These are phyloP conservation scores for Xerus inauris DNA, from an alignment of 2,113 vertebrate species.

Conservation along the genomic window DNA sequence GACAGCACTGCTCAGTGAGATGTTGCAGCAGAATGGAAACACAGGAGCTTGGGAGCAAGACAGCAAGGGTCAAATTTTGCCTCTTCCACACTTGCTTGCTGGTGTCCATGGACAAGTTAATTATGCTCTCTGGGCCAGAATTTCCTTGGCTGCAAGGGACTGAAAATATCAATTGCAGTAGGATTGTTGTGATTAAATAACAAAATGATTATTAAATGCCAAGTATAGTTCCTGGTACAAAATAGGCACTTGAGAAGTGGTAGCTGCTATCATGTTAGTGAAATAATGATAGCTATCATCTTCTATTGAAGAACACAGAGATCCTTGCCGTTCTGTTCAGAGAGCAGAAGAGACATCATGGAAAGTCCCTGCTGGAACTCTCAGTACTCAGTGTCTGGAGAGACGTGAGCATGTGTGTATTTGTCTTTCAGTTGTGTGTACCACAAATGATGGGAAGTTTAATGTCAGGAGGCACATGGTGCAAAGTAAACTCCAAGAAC, in stretches of 20 bases:
- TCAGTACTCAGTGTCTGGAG: neutral
- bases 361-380: neutral
- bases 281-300: neutral
- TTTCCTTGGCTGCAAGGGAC: neutral
- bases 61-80: neutral
- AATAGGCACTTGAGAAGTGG: neutral
- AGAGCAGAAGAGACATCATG: neutral
- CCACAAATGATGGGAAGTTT: neutral
- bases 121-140: neutral
- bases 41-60: neutral
- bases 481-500: neutral
- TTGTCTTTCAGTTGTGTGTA: neutral
- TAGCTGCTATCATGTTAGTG: neutral
- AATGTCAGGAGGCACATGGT: neutral
- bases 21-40: neutral
- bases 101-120: neutral
- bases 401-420: neutral
- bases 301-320: neutral
- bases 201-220: neutral
- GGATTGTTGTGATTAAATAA: neutral
- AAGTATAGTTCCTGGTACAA: neutral
- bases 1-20: neutral
- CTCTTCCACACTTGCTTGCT: neutral
- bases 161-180: neutral
- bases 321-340: neutral